Base-by-base conservation (phyloP, 1,140 invertebrate genomes). In the Vanessa tameamea region DNA sequence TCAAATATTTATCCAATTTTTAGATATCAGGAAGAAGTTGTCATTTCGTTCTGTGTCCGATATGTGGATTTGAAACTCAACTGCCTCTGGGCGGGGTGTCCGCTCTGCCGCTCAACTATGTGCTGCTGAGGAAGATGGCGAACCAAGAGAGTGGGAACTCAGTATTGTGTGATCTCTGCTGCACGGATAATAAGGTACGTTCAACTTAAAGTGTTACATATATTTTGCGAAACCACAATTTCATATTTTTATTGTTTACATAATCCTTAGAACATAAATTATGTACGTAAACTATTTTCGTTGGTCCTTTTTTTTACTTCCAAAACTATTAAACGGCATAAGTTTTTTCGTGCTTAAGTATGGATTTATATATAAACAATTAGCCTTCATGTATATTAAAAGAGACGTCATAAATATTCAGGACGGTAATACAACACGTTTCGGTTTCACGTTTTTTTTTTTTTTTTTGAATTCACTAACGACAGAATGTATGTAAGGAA, bases 101-200 rank as follows among this genome's bases (percentile, higher is more conserved):
- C 47, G 92, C 88, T 0, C 84, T 94, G 61, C 94, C 94, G 2
- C 92, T 94, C 16, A 94, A 95, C 89, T 95, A 94, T 81, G 86
- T 95, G 23, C 81, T 95, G 55, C 90, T 94, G 74, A 91, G 94
- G 78, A 90, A 93, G 74, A 93, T 95, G 83, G 83, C 92, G 20
- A 92, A 93, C 3, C 88, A 90, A 9, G 83, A 93, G 15, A 92
- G 77, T 82, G 89, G 88, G 47, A 87, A 81, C 31, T 86, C 89
- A 57, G 82, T 94, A 14, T 88, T 94, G 4, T 95, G 95, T 77
- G 94, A 95, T 83, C 77, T 95, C 4, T 95, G 95, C 77, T 88
- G 91, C 47, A 82, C 82, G 63, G 94, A 95, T 75, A 93, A 93
- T 78, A 93, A 93, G 86, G 94, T 94, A 84, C 0, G 12, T 59